Conservation (phyloP, 2,797 vertebrate genomes). For the Acridotheres tristis region DNA sequence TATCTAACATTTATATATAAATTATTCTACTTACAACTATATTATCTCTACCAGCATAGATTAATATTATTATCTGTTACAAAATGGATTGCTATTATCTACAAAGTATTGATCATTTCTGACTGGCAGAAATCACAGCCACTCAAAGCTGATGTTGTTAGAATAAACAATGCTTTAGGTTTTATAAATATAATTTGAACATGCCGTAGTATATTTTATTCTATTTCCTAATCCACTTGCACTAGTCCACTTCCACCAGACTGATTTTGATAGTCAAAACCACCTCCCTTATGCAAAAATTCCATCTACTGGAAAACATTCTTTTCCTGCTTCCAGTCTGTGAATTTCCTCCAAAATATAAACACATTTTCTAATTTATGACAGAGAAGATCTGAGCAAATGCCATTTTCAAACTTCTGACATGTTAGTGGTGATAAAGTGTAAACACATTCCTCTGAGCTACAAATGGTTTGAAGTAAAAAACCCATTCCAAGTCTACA, state of each 20-base stretch:
- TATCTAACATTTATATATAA: neutral
- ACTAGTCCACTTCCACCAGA: neutral
- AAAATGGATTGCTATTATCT: neutral
- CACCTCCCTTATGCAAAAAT: neutral
- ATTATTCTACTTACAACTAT: neutral
- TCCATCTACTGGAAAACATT: neutral
- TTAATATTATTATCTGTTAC: neutral
- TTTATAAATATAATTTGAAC: neutral
- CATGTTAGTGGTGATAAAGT: constrained; percentile 6
- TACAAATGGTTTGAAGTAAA: constrained; percentile 25
- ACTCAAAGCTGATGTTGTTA: neutral
- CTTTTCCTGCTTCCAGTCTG: neutral
- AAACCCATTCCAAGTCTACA: neutral
- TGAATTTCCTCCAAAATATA: neutral
- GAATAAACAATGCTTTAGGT: neutral
- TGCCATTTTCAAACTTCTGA: neutral
- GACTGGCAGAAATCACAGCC: neutral
- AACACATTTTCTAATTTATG: neutral
- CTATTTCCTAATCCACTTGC: neutral
- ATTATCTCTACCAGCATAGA: neutral
- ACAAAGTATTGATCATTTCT: neutral
- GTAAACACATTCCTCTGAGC: constrained; percentile 2
- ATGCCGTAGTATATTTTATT: neutral
- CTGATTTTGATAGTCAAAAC: neutral
- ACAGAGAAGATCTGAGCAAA: neutral